Percentiles rank a stretch among this genome's conserved stretches.
Evolutionary conservation across 1,140 invertebrate genomes (phyloP).

Genomic region (Eurosta solidaginis): DNA sequence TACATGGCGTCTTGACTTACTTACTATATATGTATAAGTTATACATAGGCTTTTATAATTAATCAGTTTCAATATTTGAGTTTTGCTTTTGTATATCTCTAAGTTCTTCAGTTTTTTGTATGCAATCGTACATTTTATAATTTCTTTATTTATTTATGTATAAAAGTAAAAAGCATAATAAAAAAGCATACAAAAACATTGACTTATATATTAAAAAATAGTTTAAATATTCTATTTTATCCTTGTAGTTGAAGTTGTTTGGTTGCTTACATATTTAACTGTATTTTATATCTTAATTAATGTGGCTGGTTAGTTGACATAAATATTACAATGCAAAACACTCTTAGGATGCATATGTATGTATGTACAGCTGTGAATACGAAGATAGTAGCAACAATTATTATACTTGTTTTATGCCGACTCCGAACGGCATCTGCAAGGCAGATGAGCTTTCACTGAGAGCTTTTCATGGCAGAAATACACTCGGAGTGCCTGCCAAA

Average conservation of each 20-base stretch:
- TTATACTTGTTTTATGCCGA: no score
- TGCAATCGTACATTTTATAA: background rate
- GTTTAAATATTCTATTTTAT: background rate
- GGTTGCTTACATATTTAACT: background rate
- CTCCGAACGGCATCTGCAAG: no score
- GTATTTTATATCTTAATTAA: constrained; percentile 12
- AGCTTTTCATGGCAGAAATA: no score
- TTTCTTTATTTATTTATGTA: no score
- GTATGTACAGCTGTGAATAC: no score
- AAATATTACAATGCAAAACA: background rate
- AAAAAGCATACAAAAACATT: constrained; percentile 22
- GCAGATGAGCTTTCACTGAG: no score
- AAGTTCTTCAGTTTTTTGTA: background rate
- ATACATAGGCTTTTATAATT: no score
- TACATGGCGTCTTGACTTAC: constrained; percentile 25
- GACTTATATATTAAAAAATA: constrained; percentile 5
- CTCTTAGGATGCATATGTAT: constrained; percentile 7
- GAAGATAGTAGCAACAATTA: no score
- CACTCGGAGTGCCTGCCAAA: no score
- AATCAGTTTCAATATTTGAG: constrained; percentile 26
- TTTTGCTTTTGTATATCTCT: constrained; percentile 15
- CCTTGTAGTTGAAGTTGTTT: no score
- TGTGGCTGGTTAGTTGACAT: constrained; percentile 5
- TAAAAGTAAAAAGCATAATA: constrained; percentile 28
- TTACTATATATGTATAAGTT: background rate